Evolutionary conservation across 2,888 invertebrate species (phyloP), one percentile per base, ranked within the genome.

Genomic region (Leptopilina drosophilae): DNA sequence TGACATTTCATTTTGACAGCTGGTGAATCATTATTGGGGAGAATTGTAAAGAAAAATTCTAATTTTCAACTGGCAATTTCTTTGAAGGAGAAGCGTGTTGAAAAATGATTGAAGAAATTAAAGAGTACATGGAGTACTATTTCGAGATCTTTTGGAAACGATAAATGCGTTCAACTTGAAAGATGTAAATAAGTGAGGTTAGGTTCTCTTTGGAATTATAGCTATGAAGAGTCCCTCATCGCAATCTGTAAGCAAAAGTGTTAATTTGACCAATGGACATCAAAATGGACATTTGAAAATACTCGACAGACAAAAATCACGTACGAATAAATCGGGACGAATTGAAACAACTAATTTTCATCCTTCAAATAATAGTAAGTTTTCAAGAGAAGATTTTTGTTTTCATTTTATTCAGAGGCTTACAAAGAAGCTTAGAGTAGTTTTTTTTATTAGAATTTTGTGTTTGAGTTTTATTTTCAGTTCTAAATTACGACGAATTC

Each of bases 221-320:
- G 33, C 73, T 56, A 73, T 73, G 73, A 73, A 73, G 73, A 73
- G 73, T 53, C 73, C 73, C 26, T 73, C 73, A n/a, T 73, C 73
- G n/a, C 73, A 73, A 56, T 56, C 73, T 56, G 33, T 73, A 33
- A 73, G 56, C 33, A 73, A 49, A 14, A 53, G 73, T 73, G 73
- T 73, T 53, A 33, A 26, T 53, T 56, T 73, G 33, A 33, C 40
- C 15, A 73, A 73, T 73, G 56, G 56, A 33, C 73, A 73, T 53
- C 53, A 73, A 73, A 73, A 73, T 56, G 73, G 73, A 6, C 56
- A 73, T 73, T 73, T 73, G 33, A 73, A 73, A 53, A 53, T 56
- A n/a, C 53, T 53, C 33, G 73, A 73, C n/a, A 26, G 56, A 20
- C 73, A 73, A 8, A 73, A 73, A 73, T 14, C 73, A 56, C 7